phyloP scores from a whole-genome alignment of 2,888 invertebrate genomes.

The Pegoplata infirma region DNA sequence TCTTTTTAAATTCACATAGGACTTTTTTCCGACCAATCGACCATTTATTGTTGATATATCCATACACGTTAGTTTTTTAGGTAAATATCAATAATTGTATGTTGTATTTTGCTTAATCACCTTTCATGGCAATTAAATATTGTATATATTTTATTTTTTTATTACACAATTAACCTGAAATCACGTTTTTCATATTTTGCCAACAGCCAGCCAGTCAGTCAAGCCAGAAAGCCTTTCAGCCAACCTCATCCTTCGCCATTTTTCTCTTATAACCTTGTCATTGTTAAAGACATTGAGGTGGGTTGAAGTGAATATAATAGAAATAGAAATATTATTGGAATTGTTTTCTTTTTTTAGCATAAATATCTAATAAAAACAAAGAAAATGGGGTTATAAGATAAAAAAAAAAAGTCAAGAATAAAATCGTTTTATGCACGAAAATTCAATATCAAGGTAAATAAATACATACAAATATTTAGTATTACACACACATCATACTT shows the following conservation, averaged over 20 bases:
- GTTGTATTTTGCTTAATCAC: slow-evolving; percentile 47
- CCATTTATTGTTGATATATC: background rate
- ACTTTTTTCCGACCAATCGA: too few species aligned
- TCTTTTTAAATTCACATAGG: too few species aligned
- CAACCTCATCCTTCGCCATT: background rate
- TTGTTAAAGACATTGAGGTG: slow-evolving; percentile 5
- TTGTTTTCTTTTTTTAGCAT: slow-evolving; percentile 14
- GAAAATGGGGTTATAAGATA: background rate
- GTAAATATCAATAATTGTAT: background rate
- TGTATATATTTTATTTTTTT: slow-evolving; percentile 47
- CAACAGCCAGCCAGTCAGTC: slow-evolving; percentile 17
- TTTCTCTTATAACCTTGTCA: slow-evolving; percentile 16
- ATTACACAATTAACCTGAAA: slow-evolving; percentile 71
- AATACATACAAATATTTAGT: background rate
- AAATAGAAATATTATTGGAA: slow-evolving; percentile 40
- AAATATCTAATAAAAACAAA: slow-evolving; percentile 26
- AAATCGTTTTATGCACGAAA: slow-evolving; percentile 28
- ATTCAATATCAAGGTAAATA: slow-evolving; percentile 42
- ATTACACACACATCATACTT: background rate
- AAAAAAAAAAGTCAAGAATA: background rate
- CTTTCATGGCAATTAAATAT: slow-evolving; percentile 52
- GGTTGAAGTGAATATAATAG: background rate
- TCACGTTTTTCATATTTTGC: slow-evolving; percentile 66
- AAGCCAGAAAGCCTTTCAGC: too few species aligned
- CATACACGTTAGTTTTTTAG: background rate